These are phyloP conservation scores for Caretta caretta DNA, from an alignment of 2,113 vertebrate genomes.

Conservation along the genomic window DNA sequence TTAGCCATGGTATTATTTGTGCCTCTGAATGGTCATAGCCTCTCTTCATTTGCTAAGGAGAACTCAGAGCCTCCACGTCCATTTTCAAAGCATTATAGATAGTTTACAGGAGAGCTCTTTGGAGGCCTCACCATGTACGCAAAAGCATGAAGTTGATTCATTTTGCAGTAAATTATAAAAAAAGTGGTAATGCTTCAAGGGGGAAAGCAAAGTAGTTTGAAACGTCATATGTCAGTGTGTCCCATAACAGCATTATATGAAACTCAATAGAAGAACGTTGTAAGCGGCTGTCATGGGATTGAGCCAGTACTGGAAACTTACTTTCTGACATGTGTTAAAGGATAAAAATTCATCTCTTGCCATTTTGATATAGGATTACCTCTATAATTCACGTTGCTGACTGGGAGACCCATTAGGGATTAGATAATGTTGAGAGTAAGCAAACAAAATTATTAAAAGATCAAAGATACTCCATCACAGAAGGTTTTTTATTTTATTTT, in stretches of 20 bases:
- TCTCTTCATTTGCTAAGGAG: not conserved
- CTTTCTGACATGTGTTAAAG: not conserved
- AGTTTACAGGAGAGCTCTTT: not conserved
- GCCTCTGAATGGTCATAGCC: not conserved
- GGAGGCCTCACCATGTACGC: not conserved
- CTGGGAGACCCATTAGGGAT: not conserved
- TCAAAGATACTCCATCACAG: constrained; percentile 5
- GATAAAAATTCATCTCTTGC: constrained; percentile 20
- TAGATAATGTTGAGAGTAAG: not conserved
- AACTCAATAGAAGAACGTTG: constrained; percentile 7
- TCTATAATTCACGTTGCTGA: not conserved
- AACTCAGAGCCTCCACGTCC: not conserved
- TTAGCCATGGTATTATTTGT: not conserved
- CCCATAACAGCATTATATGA: not conserved
- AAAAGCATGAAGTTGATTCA: not conserved
- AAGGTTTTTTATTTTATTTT: constrained; percentile 17
- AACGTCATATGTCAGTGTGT: not conserved
- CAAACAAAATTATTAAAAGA: constrained; percentile 24
- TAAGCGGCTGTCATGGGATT: constrained; percentile 6
- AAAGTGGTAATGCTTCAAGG: not conserved
- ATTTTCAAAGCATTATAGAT: not conserved
- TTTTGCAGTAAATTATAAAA: not conserved
- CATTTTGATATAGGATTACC: not conserved
- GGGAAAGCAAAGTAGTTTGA: not conserved
- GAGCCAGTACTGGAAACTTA: not conserved